A percentile compares a stretch with the other conserved stretches of the same genome.
Evolutionary conservation across 2,797 vertebrate species (phyloP).

Genomic region (Tinamus major): DNA sequence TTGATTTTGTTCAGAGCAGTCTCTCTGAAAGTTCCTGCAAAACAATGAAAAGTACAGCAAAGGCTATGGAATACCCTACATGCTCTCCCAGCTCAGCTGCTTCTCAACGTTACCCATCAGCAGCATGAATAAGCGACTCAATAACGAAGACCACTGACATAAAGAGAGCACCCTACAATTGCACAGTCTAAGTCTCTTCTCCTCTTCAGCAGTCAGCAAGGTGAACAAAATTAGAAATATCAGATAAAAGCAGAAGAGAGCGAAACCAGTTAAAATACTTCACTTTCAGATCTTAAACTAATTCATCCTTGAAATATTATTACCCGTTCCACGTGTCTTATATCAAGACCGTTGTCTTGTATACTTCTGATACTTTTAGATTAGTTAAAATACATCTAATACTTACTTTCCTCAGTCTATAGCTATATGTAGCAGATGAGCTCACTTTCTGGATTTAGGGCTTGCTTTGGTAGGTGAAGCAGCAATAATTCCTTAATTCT

Average conservation of each 20-base stretch:
- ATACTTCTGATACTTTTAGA: not conserved
- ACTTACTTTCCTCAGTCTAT: not conserved
- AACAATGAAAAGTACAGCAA: conserved; percentile 39
- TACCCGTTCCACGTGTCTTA: not conserved
- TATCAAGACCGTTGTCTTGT: not conserved
- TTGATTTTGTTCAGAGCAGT: conserved; percentile 50
- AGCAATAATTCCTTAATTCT: not conserved
- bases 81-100: conserved; percentile 56
- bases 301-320: not conserved
- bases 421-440: not conserved
- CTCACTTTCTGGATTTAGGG: not conserved
- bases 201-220: conserved; percentile 3
- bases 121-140: conserved; percentile 43
- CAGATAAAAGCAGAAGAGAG: not conserved
- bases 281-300: not conserved
- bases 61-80: conserved; percentile 56
- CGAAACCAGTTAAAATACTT: not conserved
- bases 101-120: conserved; percentile 60
- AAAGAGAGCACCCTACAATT: conserved; percentile 11
- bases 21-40: conserved; percentile 48
- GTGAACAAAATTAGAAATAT: conserved; percentile 10
- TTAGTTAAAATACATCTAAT: not conserved
- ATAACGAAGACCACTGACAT: conserved; percentile 57
- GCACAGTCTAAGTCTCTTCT: not conserved
- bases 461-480: not conserved